Conservation (phyloP, 2,888 invertebrate genomes). For the Coenonympha glycerion region DNA sequence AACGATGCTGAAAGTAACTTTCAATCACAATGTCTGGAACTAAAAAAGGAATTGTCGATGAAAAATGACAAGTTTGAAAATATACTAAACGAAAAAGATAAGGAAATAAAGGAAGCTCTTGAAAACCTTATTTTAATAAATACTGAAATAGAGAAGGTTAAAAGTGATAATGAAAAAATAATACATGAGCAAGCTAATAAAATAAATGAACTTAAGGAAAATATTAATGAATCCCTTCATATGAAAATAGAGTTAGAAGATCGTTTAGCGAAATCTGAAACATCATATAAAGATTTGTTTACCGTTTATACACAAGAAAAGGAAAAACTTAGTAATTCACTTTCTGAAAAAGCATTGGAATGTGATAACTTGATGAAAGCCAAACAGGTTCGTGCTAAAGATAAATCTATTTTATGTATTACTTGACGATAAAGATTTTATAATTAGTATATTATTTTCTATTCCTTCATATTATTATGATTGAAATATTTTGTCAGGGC, state of each 20-base stretch:
- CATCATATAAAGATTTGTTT: constrained; percentile 34
- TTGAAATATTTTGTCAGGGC: constrained; percentile 44
- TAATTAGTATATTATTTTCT: no score
- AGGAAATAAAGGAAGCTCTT: constrained; percentile 42
- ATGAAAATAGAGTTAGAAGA: constrained; percentile 30
- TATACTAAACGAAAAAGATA: constrained; percentile 41
- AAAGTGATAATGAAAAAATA: constrained; percentile 33
- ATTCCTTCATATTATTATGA: constrained; percentile 21
- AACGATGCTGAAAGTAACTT: constrained; percentile 37
- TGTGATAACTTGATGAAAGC: constrained; percentile 11
- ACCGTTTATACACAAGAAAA: constrained; percentile 29
- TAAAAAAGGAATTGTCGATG: constrained; percentile 38
- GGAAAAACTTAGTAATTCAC: constrained; percentile 21
- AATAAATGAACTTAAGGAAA: constrained; percentile 35
- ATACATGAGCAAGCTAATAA: constrained; percentile 34
- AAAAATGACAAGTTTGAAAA: constrained; percentile 43
- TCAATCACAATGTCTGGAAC: constrained; percentile 35
- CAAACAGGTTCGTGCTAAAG: constrained; percentile 54
- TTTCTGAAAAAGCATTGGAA: constrained; percentile 31
- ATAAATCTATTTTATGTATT: neutral
- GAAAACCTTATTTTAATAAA: constrained; percentile 39
- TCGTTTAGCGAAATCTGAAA: constrained; percentile 28
- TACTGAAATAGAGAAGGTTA: constrained; percentile 37
- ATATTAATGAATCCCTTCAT: constrained; percentile 36
- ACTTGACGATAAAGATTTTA: neutral